Base-by-base conservation (phyloP, 2,113 vertebrate species). In the Epinephelus moara region DNA sequence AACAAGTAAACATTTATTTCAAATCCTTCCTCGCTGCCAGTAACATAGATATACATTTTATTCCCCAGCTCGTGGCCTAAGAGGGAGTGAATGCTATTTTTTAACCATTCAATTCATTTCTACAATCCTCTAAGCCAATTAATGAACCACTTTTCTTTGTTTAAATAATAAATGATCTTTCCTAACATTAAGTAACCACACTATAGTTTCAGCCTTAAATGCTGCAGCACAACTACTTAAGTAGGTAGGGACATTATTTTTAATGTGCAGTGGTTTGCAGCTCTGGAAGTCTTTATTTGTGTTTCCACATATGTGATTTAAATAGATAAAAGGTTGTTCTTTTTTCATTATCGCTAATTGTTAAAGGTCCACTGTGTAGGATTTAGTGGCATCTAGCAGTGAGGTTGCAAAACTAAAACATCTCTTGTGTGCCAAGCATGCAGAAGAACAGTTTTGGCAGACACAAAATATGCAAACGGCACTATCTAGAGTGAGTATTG, bases 1-100 rank as follows among this genome's bases (percentile, higher is more conserved):
- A 69, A 83, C 60, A 62, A 73, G 40, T 68, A 55, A 69, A 82
- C 67, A 63, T 81, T 69, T 76, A 53, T 64, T 47, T 56, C 17
- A 72, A 75, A 70, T 53, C 19, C 0, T 40, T 59, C 37, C 10
- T 63, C 72, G 61, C 21, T 82, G 30, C 13, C 55, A 80, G 37
- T 60, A 77, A 21, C 8, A 59, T 66, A 27, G 4, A 62, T 37
- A n/a, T 45, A 71, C 4, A 62, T 45, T 49, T 49, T 37, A 25
- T 55, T 45, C 25, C 33, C 33, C 42, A 62, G 61, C 61, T 70
- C 15, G 56, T 42, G 1, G 30, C 23, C 53, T 25, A 23, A 3
- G 19, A 30, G 37, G 17, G 6, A 23, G n/a, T 74, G 13, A 73
- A 66, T 47, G 21, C 2, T 70, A 42, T 64, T 25, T 42, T 57